Base-by-base conservation (phyloP, 1,140 invertebrate genomes). In the Danaus plexippus region DNA sequence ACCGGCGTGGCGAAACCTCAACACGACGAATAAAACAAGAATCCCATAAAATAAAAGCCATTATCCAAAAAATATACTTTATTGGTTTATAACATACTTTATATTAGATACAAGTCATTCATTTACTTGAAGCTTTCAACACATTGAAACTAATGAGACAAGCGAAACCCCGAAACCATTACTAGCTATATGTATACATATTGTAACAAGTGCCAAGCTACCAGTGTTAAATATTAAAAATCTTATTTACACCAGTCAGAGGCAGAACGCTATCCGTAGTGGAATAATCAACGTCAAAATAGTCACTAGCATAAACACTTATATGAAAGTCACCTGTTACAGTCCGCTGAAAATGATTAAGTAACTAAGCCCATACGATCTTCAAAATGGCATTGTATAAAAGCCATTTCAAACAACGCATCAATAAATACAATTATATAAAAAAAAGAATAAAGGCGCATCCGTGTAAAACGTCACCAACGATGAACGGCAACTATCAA, bases 121-220 rank as follows among this genome's bases (percentile, higher is more conserved):
- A 18, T n/a, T 52, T 47, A 61, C 61, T 75, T 73, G 72, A 64
- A 73, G 56, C 69, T 75, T 77, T 57, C 61, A 43, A 64, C 15
- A 64, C 43, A 65, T 63, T 65, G 61, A 71, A 77, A 74, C 69
- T 64, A 65, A 57, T 57, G 54, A 60, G 57, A 66, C 72, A 69
- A 77, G 72, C 65, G 61, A 48, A 45, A 32, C 52, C 51, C 47
- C n/a, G 22, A 15, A 12, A 22, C 15, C 22, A 11, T 10, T 49
- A 11, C n/a, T 32, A 13, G 1, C 11, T 49, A 15, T 49, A 8
- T 15, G 9, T 40, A 18, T 18, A 13, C 32, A 48, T 15, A 48
- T 9, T 18, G 11, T 13, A 9, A 48, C 18, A 32, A 57, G 63
- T 63, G 63, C 63, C 66, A 66, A 69, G 61, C 55, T 56, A 11